A percentile compares a stretch with the other conserved stretches of the same genome.
phyloP scores from a whole-genome alignment of 2,888 invertebrate genomes.

The Tridacna crocea region DNA sequence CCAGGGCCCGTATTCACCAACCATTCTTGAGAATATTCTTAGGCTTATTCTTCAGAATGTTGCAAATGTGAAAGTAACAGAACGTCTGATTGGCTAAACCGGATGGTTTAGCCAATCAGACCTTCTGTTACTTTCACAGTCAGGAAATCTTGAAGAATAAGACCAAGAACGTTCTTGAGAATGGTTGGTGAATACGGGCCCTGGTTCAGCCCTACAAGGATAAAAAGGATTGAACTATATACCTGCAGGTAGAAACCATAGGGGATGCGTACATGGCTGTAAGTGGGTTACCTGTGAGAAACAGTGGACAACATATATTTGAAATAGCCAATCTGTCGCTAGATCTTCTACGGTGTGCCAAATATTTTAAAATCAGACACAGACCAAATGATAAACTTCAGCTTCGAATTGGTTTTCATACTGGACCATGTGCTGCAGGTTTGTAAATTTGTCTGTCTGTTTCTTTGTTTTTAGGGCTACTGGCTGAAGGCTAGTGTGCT shows the following conservation, averaged over 20 bases:
- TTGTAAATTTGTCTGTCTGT: neutral
- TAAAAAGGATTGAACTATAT: too few species aligned
- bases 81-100: too few species aligned
- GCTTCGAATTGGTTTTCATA: conserved; percentile 66
- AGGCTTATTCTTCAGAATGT: too few species aligned
- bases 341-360: conserved; percentile 78
- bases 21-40: too few species aligned
- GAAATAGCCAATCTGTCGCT: conserved; percentile 78
- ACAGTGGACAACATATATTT: conserved; percentile 65
- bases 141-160: too few species aligned
- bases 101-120: too few species aligned
- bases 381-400: conserved; percentile 50
- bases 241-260: conserved; percentile 72
- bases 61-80: too few species aligned
- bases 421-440: conserved; percentile 68
- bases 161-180: too few species aligned
- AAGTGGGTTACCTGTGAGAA: conserved; percentile 74
- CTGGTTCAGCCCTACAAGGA: too few species aligned
- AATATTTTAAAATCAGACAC: conserved; percentile 79
- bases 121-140: too few species aligned
- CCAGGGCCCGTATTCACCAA: too few species aligned
- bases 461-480: neutral
- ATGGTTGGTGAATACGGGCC: too few species aligned
- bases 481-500: neutral
- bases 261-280: conserved; percentile 79